These are phyloP conservation scores for Grantiella picta DNA, from an alignment of 2,113 vertebrate genomes.

Conservation along the genomic window DNA sequence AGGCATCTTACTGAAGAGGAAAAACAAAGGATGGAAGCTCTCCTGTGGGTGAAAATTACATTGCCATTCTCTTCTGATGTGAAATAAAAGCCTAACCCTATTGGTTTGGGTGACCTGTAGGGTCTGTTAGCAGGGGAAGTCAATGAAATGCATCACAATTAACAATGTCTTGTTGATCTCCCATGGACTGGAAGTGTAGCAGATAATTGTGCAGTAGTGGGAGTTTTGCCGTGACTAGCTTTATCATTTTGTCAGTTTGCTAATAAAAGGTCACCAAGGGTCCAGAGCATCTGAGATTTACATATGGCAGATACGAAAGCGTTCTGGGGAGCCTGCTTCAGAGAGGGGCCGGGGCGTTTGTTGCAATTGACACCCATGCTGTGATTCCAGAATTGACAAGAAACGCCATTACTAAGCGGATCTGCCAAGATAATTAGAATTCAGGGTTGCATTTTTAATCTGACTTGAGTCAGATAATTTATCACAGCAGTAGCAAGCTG, in stretches of 20 bases:
- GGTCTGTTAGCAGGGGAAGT: conserved; percentile 29
- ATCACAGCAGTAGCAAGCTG: conserved; percentile 82
- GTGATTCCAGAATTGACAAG: conserved; percentile 80
- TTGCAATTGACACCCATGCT: conserved; percentile 76
- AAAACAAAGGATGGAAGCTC: background rate
- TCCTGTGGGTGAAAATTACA: conserved; percentile 11
- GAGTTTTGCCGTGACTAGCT: conserved; percentile 75
- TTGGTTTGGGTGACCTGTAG: conserved; percentile 37
- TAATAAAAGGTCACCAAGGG: conserved; percentile 81
- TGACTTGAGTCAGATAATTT: conserved; percentile 83
- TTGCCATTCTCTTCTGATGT: conserved; percentile 26
- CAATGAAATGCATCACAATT: conserved; percentile 76
- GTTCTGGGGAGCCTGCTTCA: conserved; percentile 70
- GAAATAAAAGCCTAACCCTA: conserved; percentile 22
- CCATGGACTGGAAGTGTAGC: conserved; percentile 66
- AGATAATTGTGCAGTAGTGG: conserved; percentile 72
- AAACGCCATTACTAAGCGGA: conserved; percentile 78
- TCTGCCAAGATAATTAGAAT: conserved; percentile 83
- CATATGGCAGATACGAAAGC: conserved; percentile 75
- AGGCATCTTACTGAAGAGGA: background rate
- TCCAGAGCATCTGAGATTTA: conserved; percentile 74
- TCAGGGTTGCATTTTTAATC: conserved; percentile 81
- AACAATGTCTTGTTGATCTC: conserved; percentile 71
- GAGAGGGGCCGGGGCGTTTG: conserved; percentile 53
- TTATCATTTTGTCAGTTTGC: conserved; percentile 82